These are phyloP conservation scores for Agrochola macilenta DNA, from an alignment of 2,888 invertebrate species.

Conservation along the genomic window DNA sequence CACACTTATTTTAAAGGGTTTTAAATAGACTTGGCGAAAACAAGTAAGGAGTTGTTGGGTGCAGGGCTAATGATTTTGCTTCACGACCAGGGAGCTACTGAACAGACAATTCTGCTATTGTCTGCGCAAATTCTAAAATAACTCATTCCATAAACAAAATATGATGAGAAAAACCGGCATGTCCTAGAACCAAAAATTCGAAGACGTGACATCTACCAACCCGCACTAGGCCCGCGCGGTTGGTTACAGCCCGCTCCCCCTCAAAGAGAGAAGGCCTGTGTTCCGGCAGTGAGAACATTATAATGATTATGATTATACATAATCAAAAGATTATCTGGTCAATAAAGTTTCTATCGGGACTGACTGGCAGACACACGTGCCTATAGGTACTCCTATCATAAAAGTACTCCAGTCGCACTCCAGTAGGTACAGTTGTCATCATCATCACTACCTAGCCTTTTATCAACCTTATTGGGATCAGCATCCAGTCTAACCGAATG, in stretches of 20 bases:
- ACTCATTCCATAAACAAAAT: not conserved
- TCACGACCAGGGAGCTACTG: not conserved
- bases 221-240: too few relatives aligned
- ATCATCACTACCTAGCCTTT: too few relatives aligned
- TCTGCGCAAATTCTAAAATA: not conserved
- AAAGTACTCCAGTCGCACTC: not conserved
- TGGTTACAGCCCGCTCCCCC: too few relatives aligned
- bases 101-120: not conserved
- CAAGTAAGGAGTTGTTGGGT: not conserved
- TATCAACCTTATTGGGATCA: too few relatives aligned
- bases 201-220: too few relatives aligned
- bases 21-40: not conserved
- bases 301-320: too few relatives aligned
- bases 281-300: too few relatives aligned
- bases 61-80: not conserved
- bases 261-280: too few relatives aligned
- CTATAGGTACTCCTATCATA: not conserved
- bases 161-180: too few relatives aligned
- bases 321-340: not conserved
- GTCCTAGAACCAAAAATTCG: too few relatives aligned
- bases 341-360: not conserved
- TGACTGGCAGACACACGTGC: not conserved
- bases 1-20: conserved; percentile 1
- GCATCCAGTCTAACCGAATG: too few relatives aligned
- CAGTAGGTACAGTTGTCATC: not conserved